Percentiles rank a stretch among this genome's conserved stretches.
Conservation (phyloP, 53 echinoderm and acorn worm genomes). For the Echinometra lucunter region DNA sequence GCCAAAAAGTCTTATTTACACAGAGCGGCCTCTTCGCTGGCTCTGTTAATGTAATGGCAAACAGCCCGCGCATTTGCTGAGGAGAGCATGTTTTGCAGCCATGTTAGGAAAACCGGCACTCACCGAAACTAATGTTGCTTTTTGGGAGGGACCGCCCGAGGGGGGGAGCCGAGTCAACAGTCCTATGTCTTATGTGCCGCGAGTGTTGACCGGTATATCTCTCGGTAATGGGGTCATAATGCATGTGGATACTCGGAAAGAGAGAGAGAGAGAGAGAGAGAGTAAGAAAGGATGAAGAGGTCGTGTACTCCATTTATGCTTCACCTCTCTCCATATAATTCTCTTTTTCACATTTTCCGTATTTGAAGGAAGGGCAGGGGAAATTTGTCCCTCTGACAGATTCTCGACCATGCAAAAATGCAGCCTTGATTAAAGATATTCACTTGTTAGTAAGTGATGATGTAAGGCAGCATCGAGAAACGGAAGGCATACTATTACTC, state of each 20-base stretch:
- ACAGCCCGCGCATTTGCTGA: slow-evolving; percentile 43
- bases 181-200: slow-evolving; percentile 25
- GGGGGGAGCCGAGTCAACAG: slow-evolving; percentile 41
- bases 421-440: too few relatives aligned
- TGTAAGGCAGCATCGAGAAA: too few relatives aligned
- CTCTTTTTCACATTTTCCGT: too few relatives aligned
- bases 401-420: too few relatives aligned
- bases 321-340: neutral
- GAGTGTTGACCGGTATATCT: slow-evolving; percentile 23
- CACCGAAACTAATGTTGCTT: slow-evolving; percentile 65
- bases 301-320: neutral
- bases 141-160: slow-evolving; percentile 41
- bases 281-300: neutral
- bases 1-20: neutral
- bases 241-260: neutral
- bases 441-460: too few relatives aligned
- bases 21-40: slow-evolving; percentile 41
- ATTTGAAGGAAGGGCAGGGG: too few relatives aligned
- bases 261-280: neutral
- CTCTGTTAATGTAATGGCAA: slow-evolving; percentile 59
- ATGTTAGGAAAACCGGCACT: slow-evolving; percentile 60
- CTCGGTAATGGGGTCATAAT: slow-evolving; percentile 26
- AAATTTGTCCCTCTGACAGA: too few relatives aligned
- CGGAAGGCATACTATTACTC: too few relatives aligned
- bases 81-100: slow-evolving; percentile 50